A percentile compares a stretch with the other conserved stretches of the same genome.
Conservation (phyloP, 2,888 invertebrate genomes). For the Orchesella flavescens region DNA sequence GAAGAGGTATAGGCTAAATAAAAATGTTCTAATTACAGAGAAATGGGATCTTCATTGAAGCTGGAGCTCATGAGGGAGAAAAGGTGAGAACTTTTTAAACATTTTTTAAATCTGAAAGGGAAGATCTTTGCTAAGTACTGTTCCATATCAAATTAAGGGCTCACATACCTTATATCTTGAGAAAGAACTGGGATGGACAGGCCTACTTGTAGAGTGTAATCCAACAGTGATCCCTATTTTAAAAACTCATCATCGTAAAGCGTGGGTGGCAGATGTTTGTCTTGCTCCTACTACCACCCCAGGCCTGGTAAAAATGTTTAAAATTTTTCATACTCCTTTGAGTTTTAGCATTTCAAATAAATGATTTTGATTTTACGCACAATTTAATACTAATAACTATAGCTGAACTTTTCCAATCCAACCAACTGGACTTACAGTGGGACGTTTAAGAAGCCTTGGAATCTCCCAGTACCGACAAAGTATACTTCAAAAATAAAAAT, state of each 20-base stretch:
- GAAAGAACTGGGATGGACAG: slow-evolving; percentile 46
- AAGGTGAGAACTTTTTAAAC: no score
- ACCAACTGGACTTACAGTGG: slow-evolving; percentile 11
- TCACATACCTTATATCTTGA: slow-evolving; percentile 48
- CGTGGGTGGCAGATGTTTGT: slow-evolving; percentile 59
- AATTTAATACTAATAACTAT: neutral
- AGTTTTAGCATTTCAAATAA: neutral
- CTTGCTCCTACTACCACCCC: slow-evolving; percentile 15
- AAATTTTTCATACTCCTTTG: neutral
- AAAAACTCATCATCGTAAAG: slow-evolving; percentile 38
- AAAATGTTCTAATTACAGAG: neutral
- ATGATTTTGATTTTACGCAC: no score
- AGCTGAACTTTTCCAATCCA: slow-evolving; percentile 18
- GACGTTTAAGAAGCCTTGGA: slow-evolving; percentile 1
- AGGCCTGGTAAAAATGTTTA: neutral
- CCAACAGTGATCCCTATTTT: slow-evolving; percentile 27
- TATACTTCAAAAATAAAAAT: no score
- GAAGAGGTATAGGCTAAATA: no score
- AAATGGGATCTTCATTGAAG: slow-evolving; percentile 51
- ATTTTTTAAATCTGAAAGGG: no score
- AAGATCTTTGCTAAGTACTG: no score
- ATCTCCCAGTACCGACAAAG: neutral
- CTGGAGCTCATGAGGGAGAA: slow-evolving; percentile 42
- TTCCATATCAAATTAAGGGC: neutral
- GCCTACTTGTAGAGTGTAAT: slow-evolving; percentile 57